phyloP scores from a whole-genome alignment of 1,140 invertebrate genomes.

The Lasaia peninsularis region DNA sequence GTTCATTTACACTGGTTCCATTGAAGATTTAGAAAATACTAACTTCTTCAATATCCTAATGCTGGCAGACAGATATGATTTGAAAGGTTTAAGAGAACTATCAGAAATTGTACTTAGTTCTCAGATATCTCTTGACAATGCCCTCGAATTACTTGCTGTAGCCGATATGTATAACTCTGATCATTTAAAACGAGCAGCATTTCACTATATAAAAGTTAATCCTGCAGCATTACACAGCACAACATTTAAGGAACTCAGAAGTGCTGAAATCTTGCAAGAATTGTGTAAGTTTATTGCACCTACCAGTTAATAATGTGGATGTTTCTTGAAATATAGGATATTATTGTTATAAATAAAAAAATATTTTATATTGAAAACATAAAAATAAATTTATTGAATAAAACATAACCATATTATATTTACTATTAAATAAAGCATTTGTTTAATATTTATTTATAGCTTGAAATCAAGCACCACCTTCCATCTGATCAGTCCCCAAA shows the following conservation, averaged over 20 bases:
- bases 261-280: conserved; percentile 47
- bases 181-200: conserved; percentile 40
- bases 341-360: conserved; percentile 11
- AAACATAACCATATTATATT: conserved; percentile 53
- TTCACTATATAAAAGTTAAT: conserved; percentile 60
- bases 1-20: conserved; percentile 60
- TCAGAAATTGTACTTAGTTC: conserved; percentile 43
- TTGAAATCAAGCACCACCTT: conserved; percentile 29
- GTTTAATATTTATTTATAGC: conserved; percentile 40
- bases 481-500: conserved; percentile 20
- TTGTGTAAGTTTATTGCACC: conserved; percentile 48
- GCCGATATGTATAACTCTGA: conserved; percentile 56
- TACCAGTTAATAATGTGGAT: conserved; percentile 14
- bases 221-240: conserved; percentile 32
- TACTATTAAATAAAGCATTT: conserved; percentile 27
- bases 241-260: conserved; percentile 54
- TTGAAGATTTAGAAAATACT: conserved; percentile 45
- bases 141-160: conserved; percentile 47
- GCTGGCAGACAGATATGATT: conserved; percentile 53
- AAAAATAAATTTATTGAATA: conserved; percentile 67
- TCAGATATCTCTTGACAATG: conserved; percentile 47
- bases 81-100: conserved; percentile 47
- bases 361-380: conserved; percentile 40
- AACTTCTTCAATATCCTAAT: conserved; percentile 53
- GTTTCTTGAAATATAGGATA: neutral